phyloP scores from a whole-genome alignment of 2,888 invertebrate species.

The Oxyteleia sp. region DNA sequence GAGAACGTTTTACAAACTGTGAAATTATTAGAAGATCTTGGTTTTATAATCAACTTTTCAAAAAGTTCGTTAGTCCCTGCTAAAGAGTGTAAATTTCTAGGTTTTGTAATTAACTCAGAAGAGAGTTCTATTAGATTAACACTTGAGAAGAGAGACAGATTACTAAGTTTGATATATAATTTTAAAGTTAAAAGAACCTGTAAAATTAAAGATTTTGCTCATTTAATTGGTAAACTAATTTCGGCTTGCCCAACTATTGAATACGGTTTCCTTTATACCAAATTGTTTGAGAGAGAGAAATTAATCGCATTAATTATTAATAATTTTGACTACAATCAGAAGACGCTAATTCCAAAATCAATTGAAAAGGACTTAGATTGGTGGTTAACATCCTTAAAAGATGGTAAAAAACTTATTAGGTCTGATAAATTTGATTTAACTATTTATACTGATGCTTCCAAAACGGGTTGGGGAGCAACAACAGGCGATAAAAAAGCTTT shows the following conservation, averaged over 20 bases:
- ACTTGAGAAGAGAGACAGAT: slow-evolving; percentile 11
- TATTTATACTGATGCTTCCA: slow-evolving; percentile 37
- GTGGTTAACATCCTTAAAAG: slow-evolving; percentile 16
- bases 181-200: slow-evolving; percentile 21
- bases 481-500: slow-evolving; percentile 5
- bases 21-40: slow-evolving; percentile 23
- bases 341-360: slow-evolving; percentile 19
- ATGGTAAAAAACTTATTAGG: slow-evolving; percentile 5
- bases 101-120: slow-evolving; percentile 34
- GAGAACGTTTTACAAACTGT: not conserved
- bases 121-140: slow-evolving; percentile 27
- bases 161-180: not conserved
- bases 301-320: slow-evolving; percentile 27
- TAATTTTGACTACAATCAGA: slow-evolving; percentile 9
- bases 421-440: not conserved
- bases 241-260: slow-evolving; percentile 75
- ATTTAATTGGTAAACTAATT: slow-evolving; percentile 71
- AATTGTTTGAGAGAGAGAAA: slow-evolving; percentile 67
- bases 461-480: slow-evolving; percentile 29
- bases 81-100: slow-evolving; percentile 26
- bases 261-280: slow-evolving; percentile 74
- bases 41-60: slow-evolving; percentile 37
- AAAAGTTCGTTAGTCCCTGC: slow-evolving; percentile 25
- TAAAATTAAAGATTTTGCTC: slow-evolving; percentile 73
- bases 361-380: slow-evolving; percentile 27